phyloP scores from a whole-genome alignment of 2,113 vertebrate genomes.

The Pterocles orientalis region DNA sequence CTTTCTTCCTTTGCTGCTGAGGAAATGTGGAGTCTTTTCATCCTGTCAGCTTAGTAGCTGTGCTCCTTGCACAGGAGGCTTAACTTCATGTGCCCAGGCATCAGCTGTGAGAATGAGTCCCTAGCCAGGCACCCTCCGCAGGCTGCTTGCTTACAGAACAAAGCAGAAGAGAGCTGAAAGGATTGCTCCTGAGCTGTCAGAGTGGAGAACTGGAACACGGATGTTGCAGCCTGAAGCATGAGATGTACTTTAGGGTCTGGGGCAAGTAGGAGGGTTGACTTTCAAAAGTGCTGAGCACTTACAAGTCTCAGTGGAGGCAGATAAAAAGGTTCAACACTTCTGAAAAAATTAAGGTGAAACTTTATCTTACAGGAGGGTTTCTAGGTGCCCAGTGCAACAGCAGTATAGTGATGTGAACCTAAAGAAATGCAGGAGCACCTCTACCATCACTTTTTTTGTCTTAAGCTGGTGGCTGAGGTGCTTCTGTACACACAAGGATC shows the following conservation, averaged over 20 bases:
- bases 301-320: background rate
- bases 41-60: background rate
- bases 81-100: background rate
- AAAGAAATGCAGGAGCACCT: background rate
- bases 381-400: background rate
- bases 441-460: background rate
- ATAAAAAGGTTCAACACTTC: background rate
- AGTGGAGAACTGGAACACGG: background rate
- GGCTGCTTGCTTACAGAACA: background rate
- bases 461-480: background rate
- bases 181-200: background rate
- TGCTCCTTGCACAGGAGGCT: background rate
- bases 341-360: background rate
- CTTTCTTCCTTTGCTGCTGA: slow-evolving; percentile 49
- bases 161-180: background rate
- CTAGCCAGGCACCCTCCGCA: background rate
- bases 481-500: background rate
- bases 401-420: background rate
- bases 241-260: background rate
- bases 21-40: background rate
- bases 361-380: background rate
- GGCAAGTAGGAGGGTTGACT: background rate
- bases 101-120: background rate
- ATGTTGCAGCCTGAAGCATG: background rate
- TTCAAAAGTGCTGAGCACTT: background rate